phyloP scores from a whole-genome alignment of 2,113 vertebrate genomes.

The Scolopax mira region DNA sequence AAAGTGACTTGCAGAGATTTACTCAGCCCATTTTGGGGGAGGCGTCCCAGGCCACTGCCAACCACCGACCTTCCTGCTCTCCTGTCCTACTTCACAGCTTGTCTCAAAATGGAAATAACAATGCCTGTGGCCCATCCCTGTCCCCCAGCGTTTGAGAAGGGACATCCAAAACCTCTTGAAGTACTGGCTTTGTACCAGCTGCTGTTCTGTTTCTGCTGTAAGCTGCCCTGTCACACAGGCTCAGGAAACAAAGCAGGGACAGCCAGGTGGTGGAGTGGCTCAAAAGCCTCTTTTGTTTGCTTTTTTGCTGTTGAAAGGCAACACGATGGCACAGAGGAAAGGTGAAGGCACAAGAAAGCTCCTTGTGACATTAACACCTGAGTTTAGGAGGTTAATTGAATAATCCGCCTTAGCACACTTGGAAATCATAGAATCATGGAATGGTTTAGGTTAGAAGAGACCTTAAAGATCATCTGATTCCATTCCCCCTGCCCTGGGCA shows the following conservation, averaged over 20 bases:
- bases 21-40: background rate
- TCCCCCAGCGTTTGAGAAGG: background rate
- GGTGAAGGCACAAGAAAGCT: background rate
- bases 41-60: background rate
- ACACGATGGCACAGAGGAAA: background rate
- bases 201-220: slow-evolving; percentile 5
- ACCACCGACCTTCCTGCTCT: background rate
- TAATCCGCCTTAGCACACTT: rapidly evolving
- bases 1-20: background rate
- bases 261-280: background rate
- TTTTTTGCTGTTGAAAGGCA: background rate
- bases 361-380: background rate
- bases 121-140: rapidly evolving
- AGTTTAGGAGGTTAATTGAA: background rate
- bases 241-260: slow-evolving; percentile 3
- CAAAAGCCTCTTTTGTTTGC: background rate
- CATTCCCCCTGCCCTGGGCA: background rate
- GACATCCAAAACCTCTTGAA: background rate
- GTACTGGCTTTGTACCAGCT: background rate
- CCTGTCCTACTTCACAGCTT: background rate
- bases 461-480: background rate
- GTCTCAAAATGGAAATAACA: background rate
- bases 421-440: background rate
- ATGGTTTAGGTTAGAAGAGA: background rate
- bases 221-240: slow-evolving; percentile 16